These are phyloP conservation scores for Melanocharis versteri DNA, from an alignment of 2,113 vertebrate genomes.

Conservation along the genomic window DNA sequence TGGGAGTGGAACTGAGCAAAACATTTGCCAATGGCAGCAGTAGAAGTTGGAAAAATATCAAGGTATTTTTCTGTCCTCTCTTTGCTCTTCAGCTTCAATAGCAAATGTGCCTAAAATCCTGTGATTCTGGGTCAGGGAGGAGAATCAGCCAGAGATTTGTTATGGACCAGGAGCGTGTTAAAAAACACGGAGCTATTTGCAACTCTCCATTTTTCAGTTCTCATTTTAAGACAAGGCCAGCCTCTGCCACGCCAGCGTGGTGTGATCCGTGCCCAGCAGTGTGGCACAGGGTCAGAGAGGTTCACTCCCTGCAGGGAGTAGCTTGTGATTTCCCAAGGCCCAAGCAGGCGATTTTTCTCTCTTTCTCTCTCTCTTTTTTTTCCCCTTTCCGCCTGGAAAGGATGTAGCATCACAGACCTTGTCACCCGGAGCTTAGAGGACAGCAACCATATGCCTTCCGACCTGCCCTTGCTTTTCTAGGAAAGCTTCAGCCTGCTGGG, in stretches of 20 bases:
- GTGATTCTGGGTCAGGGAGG: neutral
- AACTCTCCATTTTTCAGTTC: neutral
- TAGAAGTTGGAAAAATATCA: neutral
- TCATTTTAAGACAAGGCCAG: neutral
- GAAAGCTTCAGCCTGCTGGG: constrained; percentile 57
- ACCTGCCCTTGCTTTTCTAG: constrained; percentile 50
- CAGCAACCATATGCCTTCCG: constrained; percentile 60
- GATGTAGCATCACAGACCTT: constrained; percentile 37
- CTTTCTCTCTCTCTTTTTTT: neutral
- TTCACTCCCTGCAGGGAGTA: neutral
- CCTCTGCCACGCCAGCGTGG: neutral
- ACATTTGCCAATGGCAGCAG: neutral
- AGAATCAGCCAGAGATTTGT: neutral
- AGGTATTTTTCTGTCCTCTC: neutral
- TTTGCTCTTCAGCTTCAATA: neutral
- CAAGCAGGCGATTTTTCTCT: neutral
- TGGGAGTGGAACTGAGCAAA: neutral
- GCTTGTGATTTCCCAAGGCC: neutral
- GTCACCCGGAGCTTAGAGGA: constrained; percentile 58
- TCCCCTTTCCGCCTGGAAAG: constrained; percentile 14
- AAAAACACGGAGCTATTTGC: neutral
- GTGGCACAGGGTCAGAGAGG: neutral
- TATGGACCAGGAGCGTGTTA: neutral
- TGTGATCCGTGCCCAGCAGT: neutral
- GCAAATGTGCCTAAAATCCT: neutral